Evolutionary conservation across 2,113 vertebrate species (phyloP).

Genomic region (Chloropsis hardwickii): DNA sequence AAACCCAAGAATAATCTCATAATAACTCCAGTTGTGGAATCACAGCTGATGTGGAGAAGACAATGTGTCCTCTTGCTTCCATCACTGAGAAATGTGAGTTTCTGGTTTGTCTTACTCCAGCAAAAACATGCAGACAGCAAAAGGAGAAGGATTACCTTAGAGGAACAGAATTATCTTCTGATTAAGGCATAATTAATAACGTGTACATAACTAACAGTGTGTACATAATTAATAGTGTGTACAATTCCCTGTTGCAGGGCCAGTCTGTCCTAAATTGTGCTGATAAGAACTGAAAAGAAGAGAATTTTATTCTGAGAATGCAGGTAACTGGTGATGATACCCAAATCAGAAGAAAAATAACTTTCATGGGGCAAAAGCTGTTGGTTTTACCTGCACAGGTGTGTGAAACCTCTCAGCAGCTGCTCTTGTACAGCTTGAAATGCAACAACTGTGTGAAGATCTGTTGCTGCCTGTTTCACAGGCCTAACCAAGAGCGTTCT

Average conservation of each 20-base stretch:
- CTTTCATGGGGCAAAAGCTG: background rate
- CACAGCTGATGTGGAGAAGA: background rate
- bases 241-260: background rate
- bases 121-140: background rate
- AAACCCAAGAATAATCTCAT: background rate
- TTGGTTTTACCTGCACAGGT: background rate
- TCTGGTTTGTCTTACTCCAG: background rate
- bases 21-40: background rate
- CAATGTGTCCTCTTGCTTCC: background rate
- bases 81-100: background rate
- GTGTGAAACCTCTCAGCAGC: background rate
- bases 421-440: background rate
- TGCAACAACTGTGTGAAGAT: background rate
- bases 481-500: background rate
- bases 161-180: background rate
- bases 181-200: background rate
- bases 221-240: background rate
- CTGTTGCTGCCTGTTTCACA: background rate
- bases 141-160: background rate
- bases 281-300: background rate
- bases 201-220: background rate
- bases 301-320: background rate
- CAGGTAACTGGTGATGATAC: background rate
- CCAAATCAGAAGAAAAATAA: background rate
- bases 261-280: background rate